Evolutionary conservation across 2,797 vertebrate species (phyloP).

Genomic region (Neopelma chrysocephalum): DNA sequence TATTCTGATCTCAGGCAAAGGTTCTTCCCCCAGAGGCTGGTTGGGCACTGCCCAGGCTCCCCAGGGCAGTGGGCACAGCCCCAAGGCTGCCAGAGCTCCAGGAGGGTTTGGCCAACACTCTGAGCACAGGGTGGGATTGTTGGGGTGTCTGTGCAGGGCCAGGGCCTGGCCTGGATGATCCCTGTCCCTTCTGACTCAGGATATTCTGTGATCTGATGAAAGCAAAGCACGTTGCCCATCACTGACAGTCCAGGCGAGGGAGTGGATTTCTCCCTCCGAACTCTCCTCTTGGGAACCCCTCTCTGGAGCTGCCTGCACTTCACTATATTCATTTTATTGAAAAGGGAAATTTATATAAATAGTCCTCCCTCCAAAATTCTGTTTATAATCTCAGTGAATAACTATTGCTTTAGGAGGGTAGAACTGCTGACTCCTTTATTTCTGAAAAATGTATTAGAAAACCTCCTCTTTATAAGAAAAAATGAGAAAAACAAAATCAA

Average conservation of each 20-base stretch:
- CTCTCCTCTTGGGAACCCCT: accelerated
- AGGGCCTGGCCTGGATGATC: accelerated
- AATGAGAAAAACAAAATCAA: conserved; percentile 74
- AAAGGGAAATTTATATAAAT: conserved; percentile 37
- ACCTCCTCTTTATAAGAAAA: conserved; percentile 73
- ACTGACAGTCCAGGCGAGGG: accelerated
- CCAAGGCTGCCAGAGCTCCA: not conserved
- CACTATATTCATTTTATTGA: not conserved
- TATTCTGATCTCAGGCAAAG: not conserved
- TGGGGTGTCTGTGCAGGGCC: not conserved
- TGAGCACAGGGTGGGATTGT: not conserved
- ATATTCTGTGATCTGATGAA: accelerated
- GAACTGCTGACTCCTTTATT: conserved; percentile 61
- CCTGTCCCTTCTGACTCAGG: not conserved
- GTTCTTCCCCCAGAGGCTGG: not conserved
- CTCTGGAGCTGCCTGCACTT: not conserved
- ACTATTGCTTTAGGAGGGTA: conserved; percentile 56
- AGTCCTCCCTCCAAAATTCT: conserved; percentile 20
- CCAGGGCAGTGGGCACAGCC: not conserved
- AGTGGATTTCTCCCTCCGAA: not conserved
- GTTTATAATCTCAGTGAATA: conserved; percentile 57
- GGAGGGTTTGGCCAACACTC: accelerated
- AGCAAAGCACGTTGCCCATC: accelerated
- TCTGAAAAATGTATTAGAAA: conserved; percentile 62
- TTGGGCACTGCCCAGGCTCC: not conserved